Base-by-base conservation (phyloP, 1,140 invertebrate species). In the Ceratoteleas bidentatus region DNA sequence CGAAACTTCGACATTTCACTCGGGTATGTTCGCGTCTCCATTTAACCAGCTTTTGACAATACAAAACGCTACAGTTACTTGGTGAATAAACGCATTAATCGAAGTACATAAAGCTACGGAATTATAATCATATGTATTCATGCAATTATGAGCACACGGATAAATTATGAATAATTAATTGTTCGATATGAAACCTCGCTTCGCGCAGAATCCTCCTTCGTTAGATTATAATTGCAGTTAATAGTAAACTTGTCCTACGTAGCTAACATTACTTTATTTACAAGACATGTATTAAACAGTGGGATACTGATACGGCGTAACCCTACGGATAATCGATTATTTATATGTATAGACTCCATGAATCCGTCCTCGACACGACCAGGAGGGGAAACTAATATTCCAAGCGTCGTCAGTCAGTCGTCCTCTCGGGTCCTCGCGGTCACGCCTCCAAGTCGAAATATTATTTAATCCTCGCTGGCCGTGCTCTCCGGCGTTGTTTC, bases 301-400 rank as follows among this genome's bases (percentile, higher is more conserved):
- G 84, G 81, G 83, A 81, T 85, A 81, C 78, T 84, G 82, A 83
- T 87, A 80, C 70, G 72, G 86, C 75, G 83, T 81, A 83, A 83
- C 79, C 72, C 81, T 73, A 83, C 58, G 68, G 32, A 74, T 77
- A 77, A 73, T 74, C 66, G 77, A 69, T 84, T 85, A 82, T 73
- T 79, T 80, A 80, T 85, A 81, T 74, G 66, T 84, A 68, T 84
- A 70, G 75, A 68, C 77, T 66, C 72, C 76, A 76, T 69, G 47
- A 77, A 74, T 82, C 43, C 60, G 34, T 60, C 61, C 68, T 77
- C 68, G 57, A 38, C 68, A 90, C 89, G 75, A 89, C 87, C 89
- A 91, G 89, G 87, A 91, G 90, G 90, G 85, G 90, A 91, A 91
- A 90, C 84, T 90, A 91, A 91, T 91, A 91, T 90, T 88, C 81